Conservation (phyloP, 1,140 invertebrate species). For the Orchesella cincta region DNA sequence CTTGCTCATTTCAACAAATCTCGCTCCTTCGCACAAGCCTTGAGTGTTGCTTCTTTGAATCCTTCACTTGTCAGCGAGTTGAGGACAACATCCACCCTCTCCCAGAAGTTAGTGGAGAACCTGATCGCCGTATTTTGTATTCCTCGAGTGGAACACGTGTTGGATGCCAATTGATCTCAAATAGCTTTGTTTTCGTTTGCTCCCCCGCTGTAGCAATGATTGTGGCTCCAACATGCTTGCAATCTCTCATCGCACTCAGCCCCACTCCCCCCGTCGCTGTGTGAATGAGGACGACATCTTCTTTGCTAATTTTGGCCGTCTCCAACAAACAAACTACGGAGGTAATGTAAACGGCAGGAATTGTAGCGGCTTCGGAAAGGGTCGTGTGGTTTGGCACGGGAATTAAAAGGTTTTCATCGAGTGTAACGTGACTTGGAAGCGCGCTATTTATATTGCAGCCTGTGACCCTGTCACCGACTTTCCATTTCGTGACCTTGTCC, state of each 20-base stretch:
- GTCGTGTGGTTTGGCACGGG: neutral
- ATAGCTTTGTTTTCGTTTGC: constrained; percentile 5
- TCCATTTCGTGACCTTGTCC: neutral
- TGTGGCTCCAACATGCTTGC: constrained; percentile 3
- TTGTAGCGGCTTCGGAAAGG: neutral
- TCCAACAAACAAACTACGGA: neutral
- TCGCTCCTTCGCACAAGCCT: constrained; percentile 3
- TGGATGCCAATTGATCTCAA: neutral
- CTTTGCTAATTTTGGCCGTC: neutral
- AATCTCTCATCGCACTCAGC: constrained; percentile 1
- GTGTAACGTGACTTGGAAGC: neutral
- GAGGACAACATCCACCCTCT: constrained; percentile 25
- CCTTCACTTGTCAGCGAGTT: constrained; percentile 31
- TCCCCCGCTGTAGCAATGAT: constrained; percentile 22
- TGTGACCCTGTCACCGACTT: neutral
- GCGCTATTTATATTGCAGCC: neutral
- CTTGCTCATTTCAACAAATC: constrained; percentile 34
- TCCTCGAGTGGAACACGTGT: constrained; percentile 17
- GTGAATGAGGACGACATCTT: constrained; percentile 24
- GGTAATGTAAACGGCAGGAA: neutral
- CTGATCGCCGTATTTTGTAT: neutral
- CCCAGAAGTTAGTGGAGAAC: neutral
- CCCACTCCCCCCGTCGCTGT: constrained; percentile 30
- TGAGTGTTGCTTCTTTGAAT: constrained; percentile 33
- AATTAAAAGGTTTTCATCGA: neutral